A percentile compares a stretch with the other conserved stretches of the same genome.
Evolutionary conservation across 2,797 vertebrate genomes (phyloP).

Genomic region (Streptopelia turtur): DNA sequence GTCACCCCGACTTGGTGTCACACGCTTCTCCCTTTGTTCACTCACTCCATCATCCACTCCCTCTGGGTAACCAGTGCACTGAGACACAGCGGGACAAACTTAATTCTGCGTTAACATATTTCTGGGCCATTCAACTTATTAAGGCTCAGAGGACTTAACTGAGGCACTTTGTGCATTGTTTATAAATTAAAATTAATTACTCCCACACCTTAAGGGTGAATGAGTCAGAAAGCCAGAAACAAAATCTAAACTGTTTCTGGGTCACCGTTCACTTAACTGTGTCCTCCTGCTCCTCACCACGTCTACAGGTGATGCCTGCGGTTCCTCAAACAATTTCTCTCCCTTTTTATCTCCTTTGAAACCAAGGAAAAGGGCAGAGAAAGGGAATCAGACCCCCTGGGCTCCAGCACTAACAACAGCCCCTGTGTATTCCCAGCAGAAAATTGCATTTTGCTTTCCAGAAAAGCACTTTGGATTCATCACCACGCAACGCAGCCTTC

Average conservation of each 20-base stretch:
- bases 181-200: background rate
- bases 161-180: background rate
- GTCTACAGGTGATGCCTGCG: background rate
- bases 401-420: background rate
- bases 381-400: rapidly evolving
- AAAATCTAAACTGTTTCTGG: background rate
- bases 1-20: background rate
- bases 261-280: background rate
- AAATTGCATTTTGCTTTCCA: background rate
- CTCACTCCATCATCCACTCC: background rate
- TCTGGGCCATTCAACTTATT: background rate
- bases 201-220: background rate
- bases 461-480: background rate
- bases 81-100: background rate
- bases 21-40: background rate
- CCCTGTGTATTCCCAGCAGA: background rate
- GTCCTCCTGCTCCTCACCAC: background rate
- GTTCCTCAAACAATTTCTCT: background rate
- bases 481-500: background rate
- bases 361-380: background rate
- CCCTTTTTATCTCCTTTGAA: background rate
- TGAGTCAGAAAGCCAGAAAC: background rate
- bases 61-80: background rate
- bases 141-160: too few species aligned
- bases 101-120: background rate